Evolutionary conservation across 2,113 vertebrate species (phyloP).

Genomic region (Eurypyga helias): DNA sequence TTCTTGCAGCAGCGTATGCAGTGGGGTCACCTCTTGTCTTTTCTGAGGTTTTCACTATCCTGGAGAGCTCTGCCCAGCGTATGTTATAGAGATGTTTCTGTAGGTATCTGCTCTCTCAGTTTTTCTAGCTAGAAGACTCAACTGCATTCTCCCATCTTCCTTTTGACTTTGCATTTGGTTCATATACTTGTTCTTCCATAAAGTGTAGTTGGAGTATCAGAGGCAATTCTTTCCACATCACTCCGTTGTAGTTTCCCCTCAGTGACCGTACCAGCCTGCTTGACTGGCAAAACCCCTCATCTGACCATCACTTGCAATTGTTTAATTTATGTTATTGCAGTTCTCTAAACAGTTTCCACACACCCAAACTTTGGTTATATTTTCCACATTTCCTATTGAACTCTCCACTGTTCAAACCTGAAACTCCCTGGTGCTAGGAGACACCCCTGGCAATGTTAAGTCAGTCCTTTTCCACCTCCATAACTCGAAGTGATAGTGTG

Average conservation of each 20-base stretch:
- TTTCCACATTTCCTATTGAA: neutral
- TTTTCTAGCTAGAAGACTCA: neutral
- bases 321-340: neutral
- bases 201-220: neutral
- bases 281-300: neutral
- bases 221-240: neutral
- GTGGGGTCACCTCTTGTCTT: neutral
- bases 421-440: neutral
- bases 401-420: neutral
- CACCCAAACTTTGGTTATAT: neutral
- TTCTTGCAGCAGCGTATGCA: neutral
- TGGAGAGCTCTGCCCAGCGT: neutral
- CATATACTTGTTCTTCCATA: neutral
- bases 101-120: neutral
- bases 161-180: neutral
- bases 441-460: neutral
- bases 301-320: neutral
- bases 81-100: neutral
- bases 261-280: accelerated
- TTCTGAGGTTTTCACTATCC: neutral
- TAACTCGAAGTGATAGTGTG: neutral
- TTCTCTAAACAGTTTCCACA: neutral
- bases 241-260: neutral
- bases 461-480: neutral
- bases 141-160: neutral